These are phyloP conservation scores for Dorcus hopei DNA, from an alignment of 2,888 invertebrate species.

Conservation along the genomic window DNA sequence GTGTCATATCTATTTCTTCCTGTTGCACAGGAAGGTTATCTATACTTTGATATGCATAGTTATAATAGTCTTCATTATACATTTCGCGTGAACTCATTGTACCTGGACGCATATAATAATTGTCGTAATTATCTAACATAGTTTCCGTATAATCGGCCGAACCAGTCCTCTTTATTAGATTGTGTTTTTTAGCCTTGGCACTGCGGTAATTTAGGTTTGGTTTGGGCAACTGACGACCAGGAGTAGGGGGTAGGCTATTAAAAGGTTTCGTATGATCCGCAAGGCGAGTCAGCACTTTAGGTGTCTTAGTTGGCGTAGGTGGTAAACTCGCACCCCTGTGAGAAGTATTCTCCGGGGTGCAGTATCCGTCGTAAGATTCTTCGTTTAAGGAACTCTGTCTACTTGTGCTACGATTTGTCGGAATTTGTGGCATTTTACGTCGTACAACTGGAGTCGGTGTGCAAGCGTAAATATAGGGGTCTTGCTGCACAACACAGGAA, in stretches of 20 bases:
- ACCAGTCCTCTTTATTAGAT: constrained; percentile 44
- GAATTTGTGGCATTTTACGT: constrained; percentile 48
- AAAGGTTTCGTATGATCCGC: constrained; percentile 29
- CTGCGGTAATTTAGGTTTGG: constrained; percentile 44
- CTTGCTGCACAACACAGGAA: constrained; percentile 37
- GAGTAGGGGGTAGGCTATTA: constrained; percentile 54
- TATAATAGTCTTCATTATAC: constrained; percentile 69
- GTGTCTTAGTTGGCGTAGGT: constrained; percentile 47
- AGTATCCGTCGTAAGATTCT: constrained; percentile 35
- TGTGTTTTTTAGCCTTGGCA: constrained; percentile 42
- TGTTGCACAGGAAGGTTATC: constrained; percentile 55
- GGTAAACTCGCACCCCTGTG: constrained; percentile 49
- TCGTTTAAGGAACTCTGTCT: constrained; percentile 46
- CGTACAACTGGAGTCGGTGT: constrained; percentile 44
- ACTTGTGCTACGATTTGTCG: constrained; percentile 42
- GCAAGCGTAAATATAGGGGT: constrained; percentile 37
- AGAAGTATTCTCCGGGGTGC: constrained; percentile 40
- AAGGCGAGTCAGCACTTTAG: constrained; percentile 38
- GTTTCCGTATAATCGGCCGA: constrained; percentile 47
- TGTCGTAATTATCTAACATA: constrained; percentile 42
- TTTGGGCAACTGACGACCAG: constrained; percentile 54
- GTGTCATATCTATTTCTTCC: constrained; percentile 57
- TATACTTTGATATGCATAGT: constrained; percentile 67
- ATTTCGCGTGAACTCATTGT: constrained; percentile 45
- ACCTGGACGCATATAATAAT: constrained; percentile 44